Evolutionary conservation across 2,113 vertebrate genomes (phyloP).

Genomic region (Ceuthmochares aereus): DNA sequence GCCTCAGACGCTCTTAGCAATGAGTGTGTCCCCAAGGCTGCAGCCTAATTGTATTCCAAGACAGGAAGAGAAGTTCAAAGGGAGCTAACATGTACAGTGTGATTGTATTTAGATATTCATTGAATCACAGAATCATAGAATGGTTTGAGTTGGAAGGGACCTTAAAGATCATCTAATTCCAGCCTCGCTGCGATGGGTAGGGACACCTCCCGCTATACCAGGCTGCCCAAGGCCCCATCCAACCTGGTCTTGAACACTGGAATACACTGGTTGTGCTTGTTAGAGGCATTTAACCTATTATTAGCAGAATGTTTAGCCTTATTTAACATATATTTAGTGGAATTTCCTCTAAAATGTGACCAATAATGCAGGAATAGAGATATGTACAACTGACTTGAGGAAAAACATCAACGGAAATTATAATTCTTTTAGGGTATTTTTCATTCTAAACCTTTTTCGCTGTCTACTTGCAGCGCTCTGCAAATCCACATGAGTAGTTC

Average conservation of each 20-base stretch:
- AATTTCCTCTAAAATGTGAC: background rate
- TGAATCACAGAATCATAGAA: background rate
- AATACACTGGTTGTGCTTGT: background rate
- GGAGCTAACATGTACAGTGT: background rate
- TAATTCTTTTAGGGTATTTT: background rate
- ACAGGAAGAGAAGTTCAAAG: background rate
- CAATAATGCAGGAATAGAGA: background rate
- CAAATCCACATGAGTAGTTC: background rate
- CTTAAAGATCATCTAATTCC: no score
- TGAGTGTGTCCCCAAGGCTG: background rate
- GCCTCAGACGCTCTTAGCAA: background rate
- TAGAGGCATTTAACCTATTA: background rate
- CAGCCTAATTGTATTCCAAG: background rate
- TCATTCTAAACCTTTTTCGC: background rate
- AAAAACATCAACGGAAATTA: background rate
- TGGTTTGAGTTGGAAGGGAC: no score
- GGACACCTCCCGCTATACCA: no score
- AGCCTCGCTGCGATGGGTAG: no score
- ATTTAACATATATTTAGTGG: background rate
- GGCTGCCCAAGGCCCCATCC: no score
- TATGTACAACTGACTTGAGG: background rate
- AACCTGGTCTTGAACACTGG: no score
- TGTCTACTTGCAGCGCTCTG: background rate
- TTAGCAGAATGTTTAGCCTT: background rate
- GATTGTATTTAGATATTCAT: background rate